phyloP scores from a whole-genome alignment of 2,797 vertebrate genomes.

The Labroides dimidiatus region DNA sequence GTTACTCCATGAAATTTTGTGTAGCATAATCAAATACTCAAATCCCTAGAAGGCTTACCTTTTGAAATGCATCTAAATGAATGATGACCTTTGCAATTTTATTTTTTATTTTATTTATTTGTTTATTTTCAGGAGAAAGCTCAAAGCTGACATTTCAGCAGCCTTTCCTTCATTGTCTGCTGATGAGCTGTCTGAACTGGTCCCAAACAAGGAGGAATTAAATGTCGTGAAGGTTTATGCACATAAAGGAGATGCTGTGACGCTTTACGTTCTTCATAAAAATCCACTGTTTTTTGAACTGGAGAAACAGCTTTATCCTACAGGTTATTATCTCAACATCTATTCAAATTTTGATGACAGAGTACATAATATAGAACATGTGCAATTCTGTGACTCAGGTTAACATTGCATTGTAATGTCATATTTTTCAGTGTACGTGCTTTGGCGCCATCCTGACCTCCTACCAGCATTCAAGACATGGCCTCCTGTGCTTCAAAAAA shows the following conservation, averaged over 20 bases:
- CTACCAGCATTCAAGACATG: slow-evolving; percentile 92
- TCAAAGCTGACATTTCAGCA: slow-evolving; percentile 87
- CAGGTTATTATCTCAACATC: slow-evolving; percentile 84
- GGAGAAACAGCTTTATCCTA: slow-evolving; percentile 91
- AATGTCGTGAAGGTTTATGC: slow-evolving; percentile 90
- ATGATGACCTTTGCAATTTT: slow-evolving; percentile 4
- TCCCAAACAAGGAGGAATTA: slow-evolving; percentile 94
- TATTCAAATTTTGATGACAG: background rate
- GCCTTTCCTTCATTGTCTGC: slow-evolving; percentile 87
- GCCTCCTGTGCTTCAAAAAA: slow-evolving; percentile 92
- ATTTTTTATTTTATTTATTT: background rate
- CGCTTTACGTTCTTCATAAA: slow-evolving; percentile 88
- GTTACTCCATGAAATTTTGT: no score
- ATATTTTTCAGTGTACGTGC: slow-evolving; percentile 87
- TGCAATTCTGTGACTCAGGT: background rate
- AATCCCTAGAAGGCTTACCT: no score
- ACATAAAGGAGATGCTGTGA: slow-evolving; percentile 91
- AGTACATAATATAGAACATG: background rate
- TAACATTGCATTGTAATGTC: background rate
- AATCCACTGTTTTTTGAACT: slow-evolving; percentile 95
- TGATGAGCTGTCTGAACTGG: slow-evolving; percentile 86
- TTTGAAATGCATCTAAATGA: background rate
- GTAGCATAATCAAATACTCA: no score
- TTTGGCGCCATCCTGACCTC: slow-evolving; percentile 91
- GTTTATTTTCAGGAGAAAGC: slow-evolving; percentile 88